phyloP scores from a whole-genome alignment of 2,797 vertebrate species.

The Neopelma chrysocephalum region DNA sequence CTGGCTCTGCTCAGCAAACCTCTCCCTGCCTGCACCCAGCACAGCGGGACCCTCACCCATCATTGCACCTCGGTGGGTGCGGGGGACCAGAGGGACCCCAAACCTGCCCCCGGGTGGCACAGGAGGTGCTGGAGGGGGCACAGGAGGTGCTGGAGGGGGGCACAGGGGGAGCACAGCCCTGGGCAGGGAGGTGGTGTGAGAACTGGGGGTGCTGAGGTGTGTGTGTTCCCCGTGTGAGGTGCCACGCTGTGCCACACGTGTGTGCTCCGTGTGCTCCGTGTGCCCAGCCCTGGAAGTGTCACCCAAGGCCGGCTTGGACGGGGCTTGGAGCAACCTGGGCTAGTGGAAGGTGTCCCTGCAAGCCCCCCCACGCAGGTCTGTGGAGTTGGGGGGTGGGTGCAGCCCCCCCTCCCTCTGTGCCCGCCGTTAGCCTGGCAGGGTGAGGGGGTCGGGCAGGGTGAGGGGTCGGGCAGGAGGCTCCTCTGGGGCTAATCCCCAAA shows the following conservation, averaged over 20 bases:
- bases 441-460: slow-evolving; percentile 23
- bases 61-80: not conserved
- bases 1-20: not conserved
- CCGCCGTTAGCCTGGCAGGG: not conserved
- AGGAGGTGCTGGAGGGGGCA: not conserved
- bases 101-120: not conserved
- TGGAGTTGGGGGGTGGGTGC: no score
- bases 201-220: not conserved
- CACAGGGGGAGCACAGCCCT: not conserved
- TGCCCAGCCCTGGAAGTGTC: not conserved
- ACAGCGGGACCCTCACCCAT: not conserved
- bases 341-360: not conserved
- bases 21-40: not conserved
- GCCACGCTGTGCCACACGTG: not conserved
- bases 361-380: no score
- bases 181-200: not conserved
- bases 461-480: slow-evolving; percentile 58
- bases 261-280: not conserved
- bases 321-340: not conserved
- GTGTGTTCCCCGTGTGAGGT: accelerated
- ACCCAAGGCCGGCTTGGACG: accelerated
- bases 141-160: not conserved
- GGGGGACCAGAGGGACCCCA: not conserved
- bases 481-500: slow-evolving; percentile 49
- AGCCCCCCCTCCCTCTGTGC: no score